Base-by-base conservation (phyloP, 2,888 invertebrate genomes). In the Dynastes tityus region DNA sequence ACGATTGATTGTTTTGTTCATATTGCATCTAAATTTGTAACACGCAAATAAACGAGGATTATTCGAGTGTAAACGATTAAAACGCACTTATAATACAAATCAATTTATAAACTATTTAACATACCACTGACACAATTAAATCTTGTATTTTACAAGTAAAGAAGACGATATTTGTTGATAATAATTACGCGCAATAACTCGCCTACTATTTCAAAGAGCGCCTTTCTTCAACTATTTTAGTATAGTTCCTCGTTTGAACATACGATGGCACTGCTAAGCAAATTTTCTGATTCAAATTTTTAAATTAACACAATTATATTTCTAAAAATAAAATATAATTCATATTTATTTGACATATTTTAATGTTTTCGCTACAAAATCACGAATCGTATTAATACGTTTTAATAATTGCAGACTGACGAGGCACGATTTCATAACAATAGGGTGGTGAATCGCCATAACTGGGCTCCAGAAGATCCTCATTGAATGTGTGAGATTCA, bases 1-100 rank as follows among this genome's bases (percentile, higher is more conserved):
- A 77, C 84, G 83, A 82, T 79, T 82, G 75, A 82, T 83, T 82
- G 85, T 77, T 84, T 87, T 88, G 83, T 83, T 87, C 88, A 87
- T 88, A 84, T 84, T 86, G 61, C 55, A 63, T 32, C 27, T 71
- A 77, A 79, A 71, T 73, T 77, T 58, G 37, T 75, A 29, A 63
- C 73, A 51, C 70, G 61, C 49, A 71, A 65, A 75, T 68, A 74
- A 74, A 78, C 37, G 45, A 49, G 29, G 29, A 64, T 78, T 73
- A 61, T 73, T 40, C 58, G n/a, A n/a, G 13, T 58, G 32, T 13
- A 58, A 73, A 58, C 40, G 45, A 73, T 40, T 73, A 61, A 55
- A 61, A 73, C 40, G 61, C 61, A 45, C 61, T 71, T 71, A n/a
- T 32, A 53, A 55, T 71, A 45, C 73, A 73, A 73, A 61, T 22